A percentile compares a stretch with the other conserved stretches of the same genome.
Evolutionary conservation across 1,140 invertebrate genomes (phyloP).

Genomic region (Caligus rogercresseyi): DNA sequence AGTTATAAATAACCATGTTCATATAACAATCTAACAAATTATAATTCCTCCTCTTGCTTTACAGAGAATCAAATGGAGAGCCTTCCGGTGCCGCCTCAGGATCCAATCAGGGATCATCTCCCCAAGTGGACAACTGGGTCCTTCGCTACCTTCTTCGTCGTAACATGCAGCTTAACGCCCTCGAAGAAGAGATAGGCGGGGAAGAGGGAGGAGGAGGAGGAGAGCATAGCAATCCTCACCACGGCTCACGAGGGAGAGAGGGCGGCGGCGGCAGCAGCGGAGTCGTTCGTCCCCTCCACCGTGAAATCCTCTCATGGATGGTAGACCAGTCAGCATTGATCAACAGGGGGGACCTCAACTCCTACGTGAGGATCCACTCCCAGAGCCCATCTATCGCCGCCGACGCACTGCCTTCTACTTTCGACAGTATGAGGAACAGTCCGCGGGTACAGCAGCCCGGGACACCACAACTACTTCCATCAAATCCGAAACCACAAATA

Average conservation of each 20-base stretch:
- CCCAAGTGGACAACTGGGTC: not conserved
- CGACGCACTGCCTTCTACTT: not conserved
- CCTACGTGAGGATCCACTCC: not conserved
- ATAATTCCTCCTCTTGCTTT: too few species aligned
- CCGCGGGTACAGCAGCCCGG: not conserved
- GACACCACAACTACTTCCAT: not conserved
- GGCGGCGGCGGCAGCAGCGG: not conserved
- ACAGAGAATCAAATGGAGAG: not conserved
- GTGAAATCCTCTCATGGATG: slow-evolving; percentile 6
- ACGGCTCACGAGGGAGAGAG: not conserved
- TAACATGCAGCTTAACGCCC: not conserved
- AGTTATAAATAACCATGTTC: too few species aligned
- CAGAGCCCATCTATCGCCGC: not conserved
- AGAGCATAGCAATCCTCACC: too few species aligned
- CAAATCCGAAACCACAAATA: slow-evolving; percentile 3
- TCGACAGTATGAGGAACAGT: not conserved
- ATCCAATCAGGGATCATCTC: not conserved
- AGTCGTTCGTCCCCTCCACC: not conserved
- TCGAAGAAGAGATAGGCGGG: not conserved
- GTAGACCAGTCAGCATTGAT: slow-evolving; percentile 2
- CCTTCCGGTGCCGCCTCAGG: not conserved
- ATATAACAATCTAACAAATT: too few species aligned
- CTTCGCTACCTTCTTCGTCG: not conserved
- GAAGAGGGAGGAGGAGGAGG: not conserved
- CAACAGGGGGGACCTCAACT: not conserved